Evolutionary conservation across 2,888 invertebrate species (phyloP).

Genomic region (Plusia festucae): DNA sequence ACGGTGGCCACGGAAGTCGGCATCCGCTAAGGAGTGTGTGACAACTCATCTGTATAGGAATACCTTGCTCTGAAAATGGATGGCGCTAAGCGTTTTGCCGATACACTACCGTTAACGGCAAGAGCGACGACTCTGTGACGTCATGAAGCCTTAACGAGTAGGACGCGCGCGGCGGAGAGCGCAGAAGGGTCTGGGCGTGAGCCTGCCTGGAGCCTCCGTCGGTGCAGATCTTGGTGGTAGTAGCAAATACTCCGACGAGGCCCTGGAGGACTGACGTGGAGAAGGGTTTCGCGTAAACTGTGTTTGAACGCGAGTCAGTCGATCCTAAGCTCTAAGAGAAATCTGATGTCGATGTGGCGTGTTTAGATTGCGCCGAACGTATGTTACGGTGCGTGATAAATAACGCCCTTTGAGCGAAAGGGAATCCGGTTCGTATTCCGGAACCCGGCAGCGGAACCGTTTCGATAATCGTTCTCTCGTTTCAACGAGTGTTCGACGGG

Average conservation of each 20-base stretch:
- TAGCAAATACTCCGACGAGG: constrained; percentile 92
- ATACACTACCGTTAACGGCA: constrained; percentile 84
- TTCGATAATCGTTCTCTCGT: constrained; percentile 78
- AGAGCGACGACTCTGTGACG: constrained; percentile 60
- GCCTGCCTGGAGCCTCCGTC: constrained; percentile 86
- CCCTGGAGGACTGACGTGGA: constrained; percentile 90
- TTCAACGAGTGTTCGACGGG: constrained; percentile 65
- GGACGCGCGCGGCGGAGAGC: constrained; percentile 84
- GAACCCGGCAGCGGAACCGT: constrained; percentile 89
- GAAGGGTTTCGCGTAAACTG: constrained; percentile 87
- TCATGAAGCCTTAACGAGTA: constrained; percentile 90
- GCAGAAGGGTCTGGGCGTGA: constrained; percentile 89
- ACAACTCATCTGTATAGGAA: constrained; percentile 90
- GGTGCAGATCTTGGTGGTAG: constrained; percentile 92
- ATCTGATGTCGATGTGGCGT: constrained; percentile 80
- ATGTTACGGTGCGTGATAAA: constrained; percentile 46
- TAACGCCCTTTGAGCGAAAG: constrained; percentile 84
- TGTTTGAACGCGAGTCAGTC: constrained; percentile 89
- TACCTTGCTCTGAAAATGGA: constrained; percentile 89
- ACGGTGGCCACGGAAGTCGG: constrained; percentile 50
- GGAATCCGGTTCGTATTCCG: constrained; percentile 90
- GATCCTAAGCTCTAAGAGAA: constrained; percentile 89
- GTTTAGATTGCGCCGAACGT: constrained; percentile 50
- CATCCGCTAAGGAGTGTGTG: constrained; percentile 70
- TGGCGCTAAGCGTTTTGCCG: constrained; percentile 86